Base-by-base conservation (phyloP, 2,797 vertebrate species). In the Chaenodraco wilsoni region DNA sequence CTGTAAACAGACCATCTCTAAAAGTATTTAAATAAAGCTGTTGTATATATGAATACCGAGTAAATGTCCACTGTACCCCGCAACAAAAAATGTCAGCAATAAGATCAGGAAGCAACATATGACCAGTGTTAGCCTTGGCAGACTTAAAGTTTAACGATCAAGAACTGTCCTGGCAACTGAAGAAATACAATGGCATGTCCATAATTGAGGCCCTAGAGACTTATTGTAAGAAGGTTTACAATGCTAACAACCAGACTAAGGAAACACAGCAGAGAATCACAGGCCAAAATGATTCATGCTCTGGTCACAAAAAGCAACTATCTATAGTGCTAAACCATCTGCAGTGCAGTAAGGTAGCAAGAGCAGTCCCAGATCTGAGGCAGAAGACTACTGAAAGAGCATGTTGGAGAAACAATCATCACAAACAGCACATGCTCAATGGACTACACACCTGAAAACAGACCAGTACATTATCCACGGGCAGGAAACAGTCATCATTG, bases 151-250 rank as follows among this genome's bases (percentile, higher is more conserved):
- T 12, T 37, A 69, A 68, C 2, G 12, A 78, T 58, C 44, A 68
- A 40, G 15, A 57, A 58, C 14, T n/a, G 23, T 62, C 12, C 16
- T 40, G 21, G 59, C 40, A 1, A 40, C 57, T 62, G 4, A 58
- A 45, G 44, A 31, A 52, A 59, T 43, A 27, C 17, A 59, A 51
- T 23, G 9, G 46, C 43, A 69, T 65, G 45, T 54, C 48, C 17
- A 41, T 51, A 57, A 50, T 60, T 48, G 31, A 27, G 46, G 21
- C 41, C 55, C 40, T 19, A 43, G 52, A 59, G 57, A 75, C 51
- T 49, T 49, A 33, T 67, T 55, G 66, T 62, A 63, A 73, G 75
- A 54, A 67, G 52, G 23, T 46, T 63, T 13, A 79, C 61, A 64
- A 64, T 71, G 72, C 51, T 65, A 57, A 51, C 37, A 63, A 48